Conservation (phyloP, 2,797 vertebrate species). For the Chromobotia macracanthus region DNA sequence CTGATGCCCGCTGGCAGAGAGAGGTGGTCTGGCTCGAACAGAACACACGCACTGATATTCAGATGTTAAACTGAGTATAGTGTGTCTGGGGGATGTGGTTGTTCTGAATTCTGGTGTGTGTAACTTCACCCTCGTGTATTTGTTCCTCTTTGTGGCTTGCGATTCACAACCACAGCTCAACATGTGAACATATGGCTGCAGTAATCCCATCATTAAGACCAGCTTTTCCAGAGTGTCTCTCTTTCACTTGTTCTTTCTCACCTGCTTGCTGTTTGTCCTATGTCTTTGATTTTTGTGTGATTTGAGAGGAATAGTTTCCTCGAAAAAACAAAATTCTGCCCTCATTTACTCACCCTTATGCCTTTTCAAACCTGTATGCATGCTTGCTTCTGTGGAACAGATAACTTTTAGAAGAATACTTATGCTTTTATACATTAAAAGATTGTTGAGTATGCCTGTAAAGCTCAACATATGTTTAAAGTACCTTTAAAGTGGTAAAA, state of each 20-base stretch:
- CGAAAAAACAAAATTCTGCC: too few relatives aligned
- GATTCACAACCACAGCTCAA: constrained; percentile 7
- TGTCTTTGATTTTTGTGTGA: background rate
- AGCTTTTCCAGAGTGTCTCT: background rate
- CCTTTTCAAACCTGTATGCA: too few relatives aligned
- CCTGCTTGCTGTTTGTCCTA: background rate
- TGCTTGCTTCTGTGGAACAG: too few relatives aligned
- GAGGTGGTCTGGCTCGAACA: background rate
- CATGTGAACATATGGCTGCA: constrained; percentile 44
- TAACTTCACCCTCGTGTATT: background rate
- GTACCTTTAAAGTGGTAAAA: too few relatives aligned
- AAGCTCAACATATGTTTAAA: too few relatives aligned
- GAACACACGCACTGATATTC: constrained; percentile 1
- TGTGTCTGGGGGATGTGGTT: background rate
- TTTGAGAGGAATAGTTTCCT: background rate
- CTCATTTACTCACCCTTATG: too few relatives aligned
- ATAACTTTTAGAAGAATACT: too few relatives aligned
- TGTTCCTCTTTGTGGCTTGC: constrained; percentile 10
- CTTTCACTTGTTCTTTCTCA: background rate
- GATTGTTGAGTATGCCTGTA: too few relatives aligned
- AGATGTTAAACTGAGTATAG: background rate
- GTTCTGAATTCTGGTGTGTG: background rate
- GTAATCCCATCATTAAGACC: constrained; percentile 46
- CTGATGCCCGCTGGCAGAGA: constrained; percentile 11
- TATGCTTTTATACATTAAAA: too few relatives aligned